phyloP scores from a whole-genome alignment of 2,113 vertebrate species.

The Anguilla rostrata region DNA sequence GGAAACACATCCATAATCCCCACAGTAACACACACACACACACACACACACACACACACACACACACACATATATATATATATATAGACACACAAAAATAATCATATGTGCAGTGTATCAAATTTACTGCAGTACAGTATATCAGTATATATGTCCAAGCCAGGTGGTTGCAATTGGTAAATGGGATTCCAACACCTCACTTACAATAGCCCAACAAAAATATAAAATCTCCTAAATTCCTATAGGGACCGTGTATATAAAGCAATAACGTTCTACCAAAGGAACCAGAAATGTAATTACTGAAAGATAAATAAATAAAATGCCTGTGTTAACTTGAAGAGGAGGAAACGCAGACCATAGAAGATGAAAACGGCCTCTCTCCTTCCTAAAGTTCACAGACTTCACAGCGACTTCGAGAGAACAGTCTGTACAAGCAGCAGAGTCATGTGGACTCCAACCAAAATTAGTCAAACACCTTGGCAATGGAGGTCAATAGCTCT shows the following conservation, averaged over 20 bases:
- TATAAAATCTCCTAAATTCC: constrained; percentile 72
- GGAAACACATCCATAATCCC: background rate
- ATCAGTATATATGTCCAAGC: background rate
- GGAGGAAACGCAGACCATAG: constrained; percentile 29
- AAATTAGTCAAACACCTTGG: background rate
- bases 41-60: background rate
- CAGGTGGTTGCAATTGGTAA: constrained; percentile 65
- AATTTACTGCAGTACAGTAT: constrained; percentile 15
- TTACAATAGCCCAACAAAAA: constrained; percentile 71
- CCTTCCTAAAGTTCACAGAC: constrained; percentile 39
- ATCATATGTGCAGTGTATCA: background rate
- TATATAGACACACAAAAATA: constrained; percentile 20
- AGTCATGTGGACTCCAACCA: background rate
- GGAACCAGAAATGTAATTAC: constrained; percentile 74
- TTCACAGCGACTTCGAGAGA: background rate
- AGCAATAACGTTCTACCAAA: constrained; percentile 72
- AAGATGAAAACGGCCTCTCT: constrained; percentile 42
- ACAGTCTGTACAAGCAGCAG: background rate
- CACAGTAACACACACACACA: background rate
- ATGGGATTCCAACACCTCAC: constrained; percentile 63
- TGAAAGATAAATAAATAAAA: constrained; percentile 71
- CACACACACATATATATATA: constrained; percentile 44
- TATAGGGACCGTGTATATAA: constrained; percentile 68
- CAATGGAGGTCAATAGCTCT: background rate
- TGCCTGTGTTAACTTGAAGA: constrained; percentile 62